These are phyloP conservation scores for Verasper variegatus DNA, from an alignment of 2,113 vertebrate genomes.

Conservation along the genomic window DNA sequence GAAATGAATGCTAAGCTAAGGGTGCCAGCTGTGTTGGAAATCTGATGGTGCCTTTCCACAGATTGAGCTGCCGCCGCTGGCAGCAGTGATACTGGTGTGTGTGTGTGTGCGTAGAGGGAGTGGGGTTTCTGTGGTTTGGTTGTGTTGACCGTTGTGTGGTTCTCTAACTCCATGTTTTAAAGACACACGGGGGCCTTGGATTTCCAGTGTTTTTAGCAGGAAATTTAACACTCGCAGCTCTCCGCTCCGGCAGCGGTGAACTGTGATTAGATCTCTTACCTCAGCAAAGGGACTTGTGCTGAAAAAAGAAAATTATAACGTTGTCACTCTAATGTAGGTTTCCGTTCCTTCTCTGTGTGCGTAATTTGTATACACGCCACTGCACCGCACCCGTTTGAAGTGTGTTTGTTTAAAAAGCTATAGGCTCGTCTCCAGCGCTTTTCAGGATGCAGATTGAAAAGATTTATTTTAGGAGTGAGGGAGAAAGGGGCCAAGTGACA, in stretches of 20 bases:
- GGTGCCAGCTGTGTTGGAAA: slow-evolving; percentile 45
- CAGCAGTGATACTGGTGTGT: slow-evolving; percentile 35
- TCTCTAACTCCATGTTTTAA: slow-evolving; percentile 67
- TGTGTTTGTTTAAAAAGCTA: slow-evolving; percentile 41
- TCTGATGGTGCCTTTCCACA: slow-evolving; percentile 42
- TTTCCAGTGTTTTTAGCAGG: slow-evolving; percentile 63
- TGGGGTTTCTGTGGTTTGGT: slow-evolving; percentile 70
- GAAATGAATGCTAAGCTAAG: slow-evolving; percentile 25
- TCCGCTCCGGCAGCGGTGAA: slow-evolving; percentile 30
- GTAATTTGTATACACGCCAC: slow-evolving; percentile 42
- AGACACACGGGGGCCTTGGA: slow-evolving; percentile 59
- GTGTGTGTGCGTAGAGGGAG: slow-evolving; percentile 23
- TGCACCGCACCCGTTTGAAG: slow-evolving; percentile 28
- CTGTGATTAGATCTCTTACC: slow-evolving; percentile 61
- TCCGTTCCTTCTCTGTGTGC: slow-evolving; percentile 39
- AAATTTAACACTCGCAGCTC: slow-evolving; percentile 55
- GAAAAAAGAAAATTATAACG: slow-evolving; percentile 43
- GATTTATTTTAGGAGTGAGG: slow-evolving; percentile 38
- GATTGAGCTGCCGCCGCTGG: slow-evolving; percentile 24
- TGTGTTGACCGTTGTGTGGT: slow-evolving; percentile 74
- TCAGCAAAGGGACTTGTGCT: slow-evolving; percentile 15
- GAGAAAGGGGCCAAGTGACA: slow-evolving; percentile 29
- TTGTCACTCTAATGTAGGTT: slow-evolving; percentile 43
- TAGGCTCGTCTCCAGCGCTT: slow-evolving; percentile 15
- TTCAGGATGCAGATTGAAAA: slow-evolving; percentile 30